phyloP scores from a whole-genome alignment of 2,888 invertebrate species.

The Hartigia nigra region DNA sequence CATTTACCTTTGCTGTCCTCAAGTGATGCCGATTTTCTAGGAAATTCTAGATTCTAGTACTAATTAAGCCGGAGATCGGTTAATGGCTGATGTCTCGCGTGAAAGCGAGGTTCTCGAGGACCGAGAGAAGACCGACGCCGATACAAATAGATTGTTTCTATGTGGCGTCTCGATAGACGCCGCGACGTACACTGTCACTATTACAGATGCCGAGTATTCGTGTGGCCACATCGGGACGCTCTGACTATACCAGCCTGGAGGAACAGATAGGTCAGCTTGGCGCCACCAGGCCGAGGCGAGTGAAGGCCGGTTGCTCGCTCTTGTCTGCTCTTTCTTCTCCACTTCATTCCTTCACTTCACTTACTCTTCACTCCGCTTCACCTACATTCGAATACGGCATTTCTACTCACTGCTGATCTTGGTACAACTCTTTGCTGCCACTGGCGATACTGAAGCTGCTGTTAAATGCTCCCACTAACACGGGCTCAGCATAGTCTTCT shows the following conservation, averaged over 20 bases:
- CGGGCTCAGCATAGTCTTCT: not conserved
- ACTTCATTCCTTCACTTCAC: slow-evolving; percentile 10
- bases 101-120: slow-evolving; percentile 2
- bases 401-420: not conserved
- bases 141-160: not conserved
- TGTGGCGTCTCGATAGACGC: not conserved
- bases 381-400: not conserved
- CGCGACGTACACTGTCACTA: not conserved
- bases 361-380: not conserved
- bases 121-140: not conserved
- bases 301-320: slow-evolving; percentile 47
- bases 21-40: not conserved
- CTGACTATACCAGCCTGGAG: slow-evolving; percentile 24
- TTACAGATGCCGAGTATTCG: not conserved
- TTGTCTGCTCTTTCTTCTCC: slow-evolving; percentile 34
- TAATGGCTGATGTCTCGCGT: not conserved
- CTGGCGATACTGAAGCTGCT: slow-evolving; percentile 16
- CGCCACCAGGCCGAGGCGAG: slow-evolving; percentile 49
- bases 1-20: not conserved
- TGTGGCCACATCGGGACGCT: slow-evolving; percentile 4
- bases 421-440: not conserved
- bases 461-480: not conserved
- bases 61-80: not conserved
- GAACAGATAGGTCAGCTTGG: slow-evolving; percentile 56
- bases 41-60: not conserved